Evolutionary conservation across 2,797 vertebrate genomes (phyloP).

Genomic region (Myripristis jacobus): DNA sequence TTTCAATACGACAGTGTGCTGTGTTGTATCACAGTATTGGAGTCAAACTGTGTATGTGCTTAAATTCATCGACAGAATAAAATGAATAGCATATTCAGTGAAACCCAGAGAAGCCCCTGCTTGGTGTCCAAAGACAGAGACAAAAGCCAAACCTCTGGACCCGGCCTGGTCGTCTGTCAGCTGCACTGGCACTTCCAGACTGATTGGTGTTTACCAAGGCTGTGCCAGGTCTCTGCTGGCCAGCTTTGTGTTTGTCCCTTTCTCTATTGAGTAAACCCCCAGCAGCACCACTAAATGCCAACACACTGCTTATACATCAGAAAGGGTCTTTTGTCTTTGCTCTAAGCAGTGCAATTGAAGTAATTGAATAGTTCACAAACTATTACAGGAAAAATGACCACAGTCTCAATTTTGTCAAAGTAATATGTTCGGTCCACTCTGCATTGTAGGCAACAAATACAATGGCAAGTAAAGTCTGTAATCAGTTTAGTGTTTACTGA

Average conservation of each 20-base stretch:
- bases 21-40: no score
- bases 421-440: no score
- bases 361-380: background rate
- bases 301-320: slow-evolving; percentile 7
- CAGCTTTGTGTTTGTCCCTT: slow-evolving; percentile 57
- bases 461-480: no score
- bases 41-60: no score
- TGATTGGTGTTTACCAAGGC: slow-evolving; percentile 66
- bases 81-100: background rate
- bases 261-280: slow-evolving; percentile 42
- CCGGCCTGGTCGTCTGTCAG: slow-evolving; percentile 46
- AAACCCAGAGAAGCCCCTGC: background rate
- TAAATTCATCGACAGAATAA: background rate
- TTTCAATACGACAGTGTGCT: no score
- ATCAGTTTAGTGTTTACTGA: background rate
- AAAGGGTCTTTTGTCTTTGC: slow-evolving; percentile 30
- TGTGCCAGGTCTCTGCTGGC: slow-evolving; percentile 65
- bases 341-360: background rate
- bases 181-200: slow-evolving; percentile 57
- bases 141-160: slow-evolving; percentile 46
- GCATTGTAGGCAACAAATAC: no score
- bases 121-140: background rate
- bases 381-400: no score
- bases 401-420: no score
- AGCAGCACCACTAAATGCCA: slow-evolving; percentile 38